Evolutionary conservation across 2,797 vertebrate genomes (phyloP).

Genomic region (Epinephelus coioides): DNA sequence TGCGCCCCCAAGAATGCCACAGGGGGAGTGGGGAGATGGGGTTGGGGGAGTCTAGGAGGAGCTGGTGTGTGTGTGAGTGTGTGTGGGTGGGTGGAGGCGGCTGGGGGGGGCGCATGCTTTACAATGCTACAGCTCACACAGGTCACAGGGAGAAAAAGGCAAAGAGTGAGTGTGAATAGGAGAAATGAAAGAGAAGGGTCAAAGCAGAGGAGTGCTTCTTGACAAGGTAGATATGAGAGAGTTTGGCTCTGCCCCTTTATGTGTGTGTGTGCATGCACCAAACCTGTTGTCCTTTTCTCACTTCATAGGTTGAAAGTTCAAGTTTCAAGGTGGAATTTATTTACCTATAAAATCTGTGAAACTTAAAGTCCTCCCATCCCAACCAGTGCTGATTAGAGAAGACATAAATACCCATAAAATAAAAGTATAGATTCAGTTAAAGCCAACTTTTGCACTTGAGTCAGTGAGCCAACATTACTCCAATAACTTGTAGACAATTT

Average conservation of each 20-base stretch:
- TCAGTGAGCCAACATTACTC: background rate
- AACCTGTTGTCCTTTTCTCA: background rate
- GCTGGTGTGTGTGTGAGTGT: conserved; percentile 49
- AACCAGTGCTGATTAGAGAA: conserved; percentile 1
- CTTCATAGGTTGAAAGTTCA: conserved; percentile 19
- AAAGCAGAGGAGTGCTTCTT: conserved; percentile 68
- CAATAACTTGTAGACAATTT: background rate
- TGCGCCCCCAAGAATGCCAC: conserved; percentile 85
- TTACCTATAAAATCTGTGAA: background rate
- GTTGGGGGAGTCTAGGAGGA: conserved; percentile 59
- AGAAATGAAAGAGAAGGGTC: conserved; percentile 65
- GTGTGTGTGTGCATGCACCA: conserved; percentile 15
- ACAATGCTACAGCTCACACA: conserved; percentile 67
- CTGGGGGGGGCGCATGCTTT: conserved; percentile 38
- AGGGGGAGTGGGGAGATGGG: conserved; percentile 70
- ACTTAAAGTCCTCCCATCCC: background rate
- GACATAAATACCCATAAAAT: background rate
- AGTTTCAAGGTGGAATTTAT: conserved; percentile 5
- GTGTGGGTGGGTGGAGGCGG: conserved; percentile 15
- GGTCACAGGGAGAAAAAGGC: conserved; percentile 71
- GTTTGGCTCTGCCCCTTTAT: conserved; percentile 19
- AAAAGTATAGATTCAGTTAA: background rate
- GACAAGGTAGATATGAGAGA: conserved; percentile 66
- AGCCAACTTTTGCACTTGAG: background rate
- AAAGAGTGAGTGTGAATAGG: conserved; percentile 68